Evolutionary conservation across 2,113 vertebrate species (phyloP), one percentile per base, ranked within the genome.

Genomic region (Eonycteris spelaea): DNA sequence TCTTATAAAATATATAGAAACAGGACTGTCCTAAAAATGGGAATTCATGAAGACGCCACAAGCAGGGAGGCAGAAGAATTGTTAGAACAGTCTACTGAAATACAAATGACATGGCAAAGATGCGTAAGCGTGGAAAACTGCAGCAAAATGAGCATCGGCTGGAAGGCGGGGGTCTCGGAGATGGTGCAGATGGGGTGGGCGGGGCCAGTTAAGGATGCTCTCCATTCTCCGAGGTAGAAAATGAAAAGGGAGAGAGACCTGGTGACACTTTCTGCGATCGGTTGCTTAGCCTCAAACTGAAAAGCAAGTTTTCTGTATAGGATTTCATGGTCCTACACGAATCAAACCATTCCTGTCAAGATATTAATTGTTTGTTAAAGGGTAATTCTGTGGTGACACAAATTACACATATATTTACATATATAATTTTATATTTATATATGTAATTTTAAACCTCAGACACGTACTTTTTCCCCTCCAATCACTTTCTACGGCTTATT

Each of bases 21-120:
- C 0, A 16, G n/a, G 78, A 35, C 12, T 51, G 9, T n/a, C 45
- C 18, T 40, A 28, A 79, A 35, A 63, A 10, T 4, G 10, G n/a
- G 11, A 8, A 55, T 48, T 30, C 57, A 33, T 9, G 75, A 71
- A 78, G 21, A 6, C 71, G 40, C 11, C 0, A 7, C 35, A 40
- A 67, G 30, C 51, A 70, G 22, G 28, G 28, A 71, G 21, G 43
- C 19, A 55, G 61, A 16, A 51, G 22, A 75, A 51, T 18, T 38
- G 55, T 48, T 12, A 0, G 15, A 19, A 68, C 48, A 40, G 33
- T 30, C 43, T 57, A 0, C 21, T 71, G 38, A 57, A 35, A 61
- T 6, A 4, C 55, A 67, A 43, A 30, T 5, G 38, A 11, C 35
- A 1, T 0, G 11, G 35, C 1, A 9, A 0, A 10, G n/a, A 35